Base-by-base conservation (phyloP, 1,140 invertebrate species). In the Marisa cornuarietis region DNA sequence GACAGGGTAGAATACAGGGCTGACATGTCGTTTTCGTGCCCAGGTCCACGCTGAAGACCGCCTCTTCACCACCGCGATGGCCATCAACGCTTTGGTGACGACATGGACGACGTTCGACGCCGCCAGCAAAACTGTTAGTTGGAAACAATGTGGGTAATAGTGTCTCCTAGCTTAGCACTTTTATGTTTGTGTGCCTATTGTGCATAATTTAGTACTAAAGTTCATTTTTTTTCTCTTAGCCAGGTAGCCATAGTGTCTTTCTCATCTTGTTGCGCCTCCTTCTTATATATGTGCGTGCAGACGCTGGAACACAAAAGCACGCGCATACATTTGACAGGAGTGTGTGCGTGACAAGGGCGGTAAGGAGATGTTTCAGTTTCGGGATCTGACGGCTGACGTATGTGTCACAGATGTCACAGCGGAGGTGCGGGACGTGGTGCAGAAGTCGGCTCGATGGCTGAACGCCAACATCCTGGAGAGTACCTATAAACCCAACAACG, bases 401-500 rank as follows among this genome's bases (percentile, higher is more conserved):
- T 31, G 61, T 82, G 65, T 80, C 83, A 20, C 62, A 86, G 85
- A 83, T 52, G 84, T 83, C 0, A 86, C 88, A 49, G 6, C 26
- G 42, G 51, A 74, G 9, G 88, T 90, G 1, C 85, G 81, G 62
- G 72, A 78, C n/a, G 80, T 83, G 0, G 81, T 88, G 20, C 62
- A 81, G 8, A 82, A 82, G 65, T 79, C 83, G 22, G 82, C 84
- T 11, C 80, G 63, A 10, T 90, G 85, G 81, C 71, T 90, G 22
- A 73, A 75, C 31, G 77, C 81, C 10, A 82, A 88, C 69, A 80
- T 86, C 20, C 79, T 88, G 14, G 71, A 78, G 58, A 82, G 81
- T 6, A 82, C 86, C 13, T 89, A 86, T 63, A 85, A 88, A 75
- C 85, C 87, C 14, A 87, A 85, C 83, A 90, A 90, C 66, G 84